Evolutionary conservation across 23 tunicate genomes (phyloP).

Genomic region (Halocynthia aurantium): DNA sequence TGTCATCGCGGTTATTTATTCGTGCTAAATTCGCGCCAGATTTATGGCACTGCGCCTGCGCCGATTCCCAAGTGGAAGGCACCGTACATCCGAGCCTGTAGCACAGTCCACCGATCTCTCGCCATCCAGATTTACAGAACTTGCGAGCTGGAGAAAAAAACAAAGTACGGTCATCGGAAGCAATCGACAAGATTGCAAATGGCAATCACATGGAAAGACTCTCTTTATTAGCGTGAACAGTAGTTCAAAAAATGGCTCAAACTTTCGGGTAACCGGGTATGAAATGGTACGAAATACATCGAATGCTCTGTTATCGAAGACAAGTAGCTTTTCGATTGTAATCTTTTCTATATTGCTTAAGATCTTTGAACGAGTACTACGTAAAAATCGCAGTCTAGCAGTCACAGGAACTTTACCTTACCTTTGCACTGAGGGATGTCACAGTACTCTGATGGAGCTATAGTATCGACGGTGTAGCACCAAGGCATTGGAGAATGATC

Average conservation of each 20-base stretch:
- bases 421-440: slow-evolving; percentile 70
- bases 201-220: not conserved
- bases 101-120: slow-evolving; percentile 47
- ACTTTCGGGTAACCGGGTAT: not conserved
- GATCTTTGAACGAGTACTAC: not conserved
- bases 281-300: slow-evolving; percentile 11
- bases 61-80: slow-evolving; percentile 52
- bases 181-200: not conserved
- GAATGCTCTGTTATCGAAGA: not conserved
- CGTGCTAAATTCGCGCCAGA: slow-evolving; percentile 63
- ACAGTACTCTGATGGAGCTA: slow-evolving; percentile 72
- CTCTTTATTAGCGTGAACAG: not conserved
- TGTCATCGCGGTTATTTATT: slow-evolving; percentile 21
- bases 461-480: slow-evolving; percentile 56
- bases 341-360: not conserved
- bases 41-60: slow-evolving; percentile 42
- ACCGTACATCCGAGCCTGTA: slow-evolving; percentile 80
- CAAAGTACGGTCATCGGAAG: not conserved
- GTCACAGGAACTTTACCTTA: slow-evolving; percentile 3
- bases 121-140: slow-evolving; percentile 77
- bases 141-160: slow-evolving; percentile 35
- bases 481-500: slow-evolving; percentile 92
- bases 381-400: not conserved
- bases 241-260: not conserved
- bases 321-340: not conserved